phyloP scores from a whole-genome alignment of 2,113 vertebrate genomes.

The Conger conger region DNA sequence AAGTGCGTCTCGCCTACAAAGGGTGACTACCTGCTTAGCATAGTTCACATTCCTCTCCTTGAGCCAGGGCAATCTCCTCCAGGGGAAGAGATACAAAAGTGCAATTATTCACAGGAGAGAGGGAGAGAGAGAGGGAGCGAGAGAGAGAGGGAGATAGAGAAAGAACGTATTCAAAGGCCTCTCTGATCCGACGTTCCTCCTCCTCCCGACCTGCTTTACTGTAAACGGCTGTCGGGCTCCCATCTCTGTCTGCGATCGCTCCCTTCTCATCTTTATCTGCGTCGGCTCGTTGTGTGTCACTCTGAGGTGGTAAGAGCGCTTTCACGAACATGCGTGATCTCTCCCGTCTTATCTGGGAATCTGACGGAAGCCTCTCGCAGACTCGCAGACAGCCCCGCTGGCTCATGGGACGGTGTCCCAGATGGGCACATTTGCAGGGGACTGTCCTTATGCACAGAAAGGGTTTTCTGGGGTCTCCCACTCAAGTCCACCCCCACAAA shows the following conservation, averaged over 20 bases:
- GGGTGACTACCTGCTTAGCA: constrained; percentile 24
- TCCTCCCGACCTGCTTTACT: background rate
- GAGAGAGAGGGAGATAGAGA: background rate
- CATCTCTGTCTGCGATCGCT: constrained; percentile 12
- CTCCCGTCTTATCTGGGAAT: constrained; percentile 21
- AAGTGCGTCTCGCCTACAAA: background rate
- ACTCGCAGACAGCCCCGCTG: background rate
- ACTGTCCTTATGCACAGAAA: background rate
- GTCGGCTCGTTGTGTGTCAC: constrained; percentile 16
- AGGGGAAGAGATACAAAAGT: constrained; percentile 24
- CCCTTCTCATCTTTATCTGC: constrained; percentile 27
- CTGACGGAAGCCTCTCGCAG: background rate
- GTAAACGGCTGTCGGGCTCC: background rate
- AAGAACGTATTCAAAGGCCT: background rate
- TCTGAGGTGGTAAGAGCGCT: constrained; percentile 24
- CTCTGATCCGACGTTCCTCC: background rate
- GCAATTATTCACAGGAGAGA: background rate
- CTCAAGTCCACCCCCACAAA: background rate
- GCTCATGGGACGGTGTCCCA: background rate
- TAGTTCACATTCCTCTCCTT: constrained; percentile 30
- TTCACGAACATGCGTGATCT: constrained; percentile 13
- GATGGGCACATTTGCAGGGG: background rate
- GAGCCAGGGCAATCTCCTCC: constrained; percentile 26
- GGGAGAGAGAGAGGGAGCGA: background rate
- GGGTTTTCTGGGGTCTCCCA: background rate